Conservation (phyloP, 2,888 invertebrate genomes). For the Microdon myrmicae region DNA sequence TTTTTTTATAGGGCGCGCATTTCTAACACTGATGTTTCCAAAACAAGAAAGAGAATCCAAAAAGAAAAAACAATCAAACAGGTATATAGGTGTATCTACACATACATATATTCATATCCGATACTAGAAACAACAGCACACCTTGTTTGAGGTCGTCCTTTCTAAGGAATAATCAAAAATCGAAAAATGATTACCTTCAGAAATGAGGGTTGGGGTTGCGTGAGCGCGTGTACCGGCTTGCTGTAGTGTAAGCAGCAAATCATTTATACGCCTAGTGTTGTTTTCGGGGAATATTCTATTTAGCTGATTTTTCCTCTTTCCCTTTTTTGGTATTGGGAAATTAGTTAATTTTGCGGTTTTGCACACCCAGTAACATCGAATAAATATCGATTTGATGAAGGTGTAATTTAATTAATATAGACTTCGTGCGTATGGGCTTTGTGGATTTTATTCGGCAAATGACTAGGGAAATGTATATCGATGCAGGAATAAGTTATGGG, state of each 20-base stretch:
- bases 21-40: constrained; percentile 18
- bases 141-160: constrained; percentile 26
- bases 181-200: constrained; percentile 33
- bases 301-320: constrained; percentile 5
- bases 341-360: constrained; percentile 15
- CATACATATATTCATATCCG: too few species aligned
- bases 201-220: constrained; percentile 3
- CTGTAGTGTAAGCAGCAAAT: constrained; percentile 19
- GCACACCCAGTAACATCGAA: constrained; percentile 41
- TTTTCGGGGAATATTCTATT: constrained; percentile 5
- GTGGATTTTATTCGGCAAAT: too few species aligned
- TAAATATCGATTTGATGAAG: constrained; percentile 42
- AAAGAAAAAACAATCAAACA: too few species aligned
- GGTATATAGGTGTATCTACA: too few species aligned
- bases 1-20: constrained; percentile 26
- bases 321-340: constrained; percentile 5
- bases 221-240: not conserved
- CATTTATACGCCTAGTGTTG: constrained; percentile 16
- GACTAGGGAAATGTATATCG: too few species aligned
- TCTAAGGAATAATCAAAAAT: constrained; percentile 22
- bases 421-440: constrained; percentile 23
- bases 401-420: constrained; percentile 38
- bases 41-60: too few species aligned
- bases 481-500: too few species aligned
- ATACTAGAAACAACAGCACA: constrained; percentile 22